These are phyloP conservation scores for Arothron firmamentum DNA, from an alignment of 2,113 vertebrate genomes.

Conservation along the genomic window DNA sequence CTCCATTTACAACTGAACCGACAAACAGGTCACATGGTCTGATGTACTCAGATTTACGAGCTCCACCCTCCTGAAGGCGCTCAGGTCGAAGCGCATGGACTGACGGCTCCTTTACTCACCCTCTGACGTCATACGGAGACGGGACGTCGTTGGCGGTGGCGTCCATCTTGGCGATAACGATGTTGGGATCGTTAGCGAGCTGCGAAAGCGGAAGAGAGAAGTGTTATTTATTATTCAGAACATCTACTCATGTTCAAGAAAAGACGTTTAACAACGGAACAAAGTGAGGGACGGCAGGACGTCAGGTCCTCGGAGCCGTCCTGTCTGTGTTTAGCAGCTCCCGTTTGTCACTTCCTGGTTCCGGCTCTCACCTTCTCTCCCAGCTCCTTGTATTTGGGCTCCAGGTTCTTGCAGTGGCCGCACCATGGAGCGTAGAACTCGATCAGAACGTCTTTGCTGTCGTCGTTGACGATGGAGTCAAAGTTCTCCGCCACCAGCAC, in stretches of 20 bases:
- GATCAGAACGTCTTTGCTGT: slow-evolving; percentile 92
- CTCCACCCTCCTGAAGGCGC: not conserved
- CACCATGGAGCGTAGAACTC: slow-evolving; percentile 99
- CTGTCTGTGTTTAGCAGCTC: too few species aligned
- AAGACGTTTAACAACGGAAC: not conserved
- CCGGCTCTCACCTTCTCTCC: slow-evolving; percentile 85
- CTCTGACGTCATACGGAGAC: slow-evolving; percentile 92
- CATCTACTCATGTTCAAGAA: too few species aligned
- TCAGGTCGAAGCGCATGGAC: not conserved
- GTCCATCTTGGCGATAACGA: slow-evolving; percentile 98
- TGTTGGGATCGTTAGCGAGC: slow-evolving; percentile 85
- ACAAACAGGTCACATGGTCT: too few species aligned
- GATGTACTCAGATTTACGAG: too few species aligned
- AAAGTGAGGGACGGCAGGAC: too few species aligned
- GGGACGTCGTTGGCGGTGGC: slow-evolving; percentile 98
- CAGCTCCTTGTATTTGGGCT: slow-evolving; percentile 94
- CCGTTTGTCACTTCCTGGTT: too few species aligned
- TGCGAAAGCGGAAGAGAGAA: slow-evolving; percentile 51
- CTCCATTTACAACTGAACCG: too few species aligned
- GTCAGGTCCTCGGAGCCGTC: too few species aligned
- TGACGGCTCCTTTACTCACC: slow-evolving; percentile 74
- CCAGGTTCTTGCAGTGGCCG: slow-evolving; percentile 97
- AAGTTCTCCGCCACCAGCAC: slow-evolving; percentile 96
- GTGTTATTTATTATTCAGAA: too few species aligned
- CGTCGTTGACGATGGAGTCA: slow-evolving; percentile 91